Percentiles rank a stretch among this genome's conserved stretches.
These are phyloP conservation scores for Stenopsyche tienmushanensis DNA, from an alignment of 1,140 invertebrate species.

Conservation along the genomic window DNA sequence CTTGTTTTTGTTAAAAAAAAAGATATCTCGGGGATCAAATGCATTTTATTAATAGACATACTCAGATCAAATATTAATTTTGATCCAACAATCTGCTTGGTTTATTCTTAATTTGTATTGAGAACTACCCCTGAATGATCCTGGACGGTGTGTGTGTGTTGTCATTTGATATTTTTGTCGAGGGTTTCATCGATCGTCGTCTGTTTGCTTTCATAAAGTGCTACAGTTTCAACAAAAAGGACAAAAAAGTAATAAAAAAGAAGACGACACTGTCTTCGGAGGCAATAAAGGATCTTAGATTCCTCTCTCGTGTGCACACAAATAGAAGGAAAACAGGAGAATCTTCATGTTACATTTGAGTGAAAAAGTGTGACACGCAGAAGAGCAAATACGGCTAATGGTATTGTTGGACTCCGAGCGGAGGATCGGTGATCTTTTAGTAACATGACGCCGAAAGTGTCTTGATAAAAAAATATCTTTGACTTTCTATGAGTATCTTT, in stretches of 20 bases:
- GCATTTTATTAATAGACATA: no score
- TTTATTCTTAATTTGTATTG: no score
- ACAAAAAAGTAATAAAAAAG: slow-evolving; percentile 20
- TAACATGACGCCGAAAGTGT: slow-evolving; percentile 10
- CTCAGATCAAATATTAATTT: no score
- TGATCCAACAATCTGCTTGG: no score
- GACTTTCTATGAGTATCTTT: no score
- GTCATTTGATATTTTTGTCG: no score
- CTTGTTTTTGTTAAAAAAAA: no score
- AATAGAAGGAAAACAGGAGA: not conserved
- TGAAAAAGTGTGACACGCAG: not conserved
- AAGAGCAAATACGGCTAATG: slow-evolving; percentile 9
- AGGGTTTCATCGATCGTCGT: no score
- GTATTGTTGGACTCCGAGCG: slow-evolving; percentile 15
- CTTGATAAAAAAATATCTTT: no score
- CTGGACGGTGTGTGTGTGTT: no score
- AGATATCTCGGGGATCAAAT: no score
- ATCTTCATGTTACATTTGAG: slow-evolving; percentile 19
- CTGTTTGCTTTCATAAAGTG: slow-evolving; percentile 6
- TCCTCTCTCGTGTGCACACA: slow-evolving; percentile 5
- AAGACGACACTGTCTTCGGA: not conserved
- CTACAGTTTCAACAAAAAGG: slow-evolving; percentile 12
- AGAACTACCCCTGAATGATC: no score
- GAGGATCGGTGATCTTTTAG: slow-evolving; percentile 12
- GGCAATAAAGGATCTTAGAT: slow-evolving; percentile 9